Conservation (phyloP, 2,888 invertebrate species). For the Rhaphigaster nebulosa region DNA sequence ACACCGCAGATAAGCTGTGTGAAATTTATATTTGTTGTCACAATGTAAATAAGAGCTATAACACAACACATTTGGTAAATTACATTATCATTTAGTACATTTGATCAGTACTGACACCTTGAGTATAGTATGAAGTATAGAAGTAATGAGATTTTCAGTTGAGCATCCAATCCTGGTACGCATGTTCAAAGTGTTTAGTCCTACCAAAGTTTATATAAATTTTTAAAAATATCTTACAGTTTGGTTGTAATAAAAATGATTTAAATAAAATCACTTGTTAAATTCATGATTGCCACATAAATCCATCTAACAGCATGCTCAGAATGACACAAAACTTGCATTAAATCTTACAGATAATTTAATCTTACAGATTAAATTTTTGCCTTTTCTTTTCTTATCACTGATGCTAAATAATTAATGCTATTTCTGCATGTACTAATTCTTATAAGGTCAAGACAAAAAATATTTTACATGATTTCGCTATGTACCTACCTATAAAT, state of each 20-base stretch:
- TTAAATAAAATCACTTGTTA: conserved; percentile 15
- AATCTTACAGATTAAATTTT: too few species aligned
- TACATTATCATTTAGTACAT: background rate
- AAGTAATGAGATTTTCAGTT: background rate
- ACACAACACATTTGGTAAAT: background rate
- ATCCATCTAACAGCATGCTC: background rate
- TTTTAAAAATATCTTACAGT: conserved; percentile 11
- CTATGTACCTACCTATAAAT: background rate
- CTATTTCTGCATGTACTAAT: background rate
- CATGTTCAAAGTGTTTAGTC: conserved; percentile 6
- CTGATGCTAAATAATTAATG: background rate
- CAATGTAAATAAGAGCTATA: conserved; percentile 8
- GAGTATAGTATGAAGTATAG: background rate
- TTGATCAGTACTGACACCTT: background rate
- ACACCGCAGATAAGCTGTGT: conserved; percentile 5
- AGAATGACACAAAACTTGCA: background rate
- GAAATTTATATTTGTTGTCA: conserved; percentile 46
- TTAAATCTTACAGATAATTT: background rate
- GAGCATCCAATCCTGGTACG: background rate
- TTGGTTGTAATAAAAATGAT: conserved; percentile 18
- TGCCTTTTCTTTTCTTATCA: background rate
- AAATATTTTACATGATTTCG: background rate
- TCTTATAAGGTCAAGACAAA: background rate
- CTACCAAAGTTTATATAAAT: background rate
- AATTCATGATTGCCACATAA: background rate